A percentile compares a stretch with the other conserved stretches of the same genome.
Conservation (phyloP, 2,113 vertebrate species). For the Laterallus jamaicensis region DNA sequence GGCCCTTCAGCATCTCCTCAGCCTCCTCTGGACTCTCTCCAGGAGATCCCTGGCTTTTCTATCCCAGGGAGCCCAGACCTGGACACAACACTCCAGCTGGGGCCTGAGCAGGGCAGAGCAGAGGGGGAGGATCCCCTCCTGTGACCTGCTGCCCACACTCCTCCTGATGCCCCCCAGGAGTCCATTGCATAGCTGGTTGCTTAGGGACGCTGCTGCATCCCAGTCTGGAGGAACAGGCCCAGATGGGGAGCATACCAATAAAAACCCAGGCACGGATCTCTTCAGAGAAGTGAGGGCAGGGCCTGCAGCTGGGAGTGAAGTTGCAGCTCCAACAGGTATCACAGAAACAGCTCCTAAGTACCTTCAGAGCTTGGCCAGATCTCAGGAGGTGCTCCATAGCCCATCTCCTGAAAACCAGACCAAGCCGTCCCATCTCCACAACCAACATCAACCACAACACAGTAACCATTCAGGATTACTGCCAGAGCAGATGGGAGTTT, state of each 20-base stretch:
- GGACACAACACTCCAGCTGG: too few species aligned
- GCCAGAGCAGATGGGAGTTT: not conserved
- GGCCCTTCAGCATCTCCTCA: too few species aligned
- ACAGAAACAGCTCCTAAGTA: not conserved
- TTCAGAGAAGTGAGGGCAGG: not conserved
- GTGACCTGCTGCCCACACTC: too few species aligned
- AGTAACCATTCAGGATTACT: not conserved
- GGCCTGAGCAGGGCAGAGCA: too few species aligned
- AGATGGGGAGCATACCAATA: not conserved
- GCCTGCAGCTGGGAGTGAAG: not conserved
- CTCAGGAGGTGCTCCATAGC: not conserved
- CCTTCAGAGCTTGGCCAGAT: not conserved
- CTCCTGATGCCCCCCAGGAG: too few species aligned
- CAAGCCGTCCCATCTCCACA: not conserved
- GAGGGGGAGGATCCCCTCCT: too few species aligned
- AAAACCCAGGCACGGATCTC: not conserved
- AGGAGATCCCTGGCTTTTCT: too few species aligned
- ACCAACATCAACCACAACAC: not conserved
- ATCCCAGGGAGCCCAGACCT: too few species aligned
- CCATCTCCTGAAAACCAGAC: not conserved
- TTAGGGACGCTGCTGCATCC: not conserved
- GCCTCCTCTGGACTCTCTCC: too few species aligned
- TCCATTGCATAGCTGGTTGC: not conserved
- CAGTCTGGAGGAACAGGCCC: not conserved
- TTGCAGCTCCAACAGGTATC: not conserved